Conservation (phyloP, 2,113 vertebrate genomes). For the Circaetus gallicus region DNA sequence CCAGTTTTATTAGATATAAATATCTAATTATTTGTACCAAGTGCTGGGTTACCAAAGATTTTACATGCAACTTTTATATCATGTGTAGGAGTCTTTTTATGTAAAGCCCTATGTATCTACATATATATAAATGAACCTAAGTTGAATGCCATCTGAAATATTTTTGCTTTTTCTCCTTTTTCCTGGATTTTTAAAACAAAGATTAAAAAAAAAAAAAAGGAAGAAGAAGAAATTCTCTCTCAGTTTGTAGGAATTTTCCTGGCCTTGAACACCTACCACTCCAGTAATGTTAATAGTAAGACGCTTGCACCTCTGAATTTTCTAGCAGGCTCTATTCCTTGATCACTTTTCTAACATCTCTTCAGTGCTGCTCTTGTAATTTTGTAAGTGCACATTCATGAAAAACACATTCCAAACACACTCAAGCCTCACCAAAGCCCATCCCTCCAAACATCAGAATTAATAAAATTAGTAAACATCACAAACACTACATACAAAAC, state of each 20-base stretch:
- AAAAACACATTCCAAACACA: neutral
- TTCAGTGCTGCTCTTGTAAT: neutral
- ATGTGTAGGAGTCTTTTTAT: constrained; percentile 64
- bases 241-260: neutral
- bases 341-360: neutral
- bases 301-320: neutral
- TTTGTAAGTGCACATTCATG: neutral
- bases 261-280: neutral
- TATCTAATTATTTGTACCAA: constrained; percentile 71
- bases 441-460: neutral
- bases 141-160: constrained; percentile 40
- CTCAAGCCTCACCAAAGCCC: neutral
- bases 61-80: constrained; percentile 60
- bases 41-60: constrained; percentile 60
- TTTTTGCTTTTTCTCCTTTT: neutral
- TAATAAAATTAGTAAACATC: neutral
- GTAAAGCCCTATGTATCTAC: neutral
- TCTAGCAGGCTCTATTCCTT: neutral
- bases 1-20: constrained; percentile 78
- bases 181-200: neutral
- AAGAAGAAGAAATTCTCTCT: neutral
- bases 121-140: constrained; percentile 17
- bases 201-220: neutral
- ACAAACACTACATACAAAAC: neutral
- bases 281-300: neutral